phyloP scores from a whole-genome alignment of 2,888 invertebrate species.

The Erpobdella octoculata region DNA sequence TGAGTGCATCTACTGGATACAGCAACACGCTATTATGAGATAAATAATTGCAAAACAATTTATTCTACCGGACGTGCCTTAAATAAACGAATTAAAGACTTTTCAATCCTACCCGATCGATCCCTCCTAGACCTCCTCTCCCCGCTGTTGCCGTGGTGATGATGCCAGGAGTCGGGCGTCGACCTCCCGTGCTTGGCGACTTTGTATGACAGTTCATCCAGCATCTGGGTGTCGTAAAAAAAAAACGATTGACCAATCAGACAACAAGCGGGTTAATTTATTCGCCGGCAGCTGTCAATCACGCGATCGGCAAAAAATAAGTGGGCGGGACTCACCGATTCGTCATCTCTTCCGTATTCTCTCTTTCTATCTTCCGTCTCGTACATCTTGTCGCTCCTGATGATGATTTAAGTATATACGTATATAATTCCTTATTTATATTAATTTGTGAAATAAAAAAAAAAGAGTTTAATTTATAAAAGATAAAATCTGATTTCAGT shows the following conservation, averaged over 20 bases:
- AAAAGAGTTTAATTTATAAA: no score
- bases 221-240: neutral
- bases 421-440: no score
- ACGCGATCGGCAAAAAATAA: neutral
- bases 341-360: conserved; percentile 1
- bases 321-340: neutral
- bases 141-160: neutral
- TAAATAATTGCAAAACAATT: no score
- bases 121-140: conserved; percentile 3
- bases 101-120: no score
- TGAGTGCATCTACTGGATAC: no score
- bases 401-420: neutral
- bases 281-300: neutral
- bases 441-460: no score
- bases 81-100: no score
- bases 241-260: neutral
- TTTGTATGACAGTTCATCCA: neutral
- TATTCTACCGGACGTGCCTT: no score
- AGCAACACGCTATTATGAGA: no score
- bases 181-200: neutral
- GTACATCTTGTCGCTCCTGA: neutral
- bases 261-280: neutral
- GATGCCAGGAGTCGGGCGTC: neutral
- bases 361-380: neutral
- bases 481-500: no score